These are phyloP conservation scores for Jordanella pulchra DNA, from an alignment of 2,797 vertebrate species.

Conservation along the genomic window DNA sequence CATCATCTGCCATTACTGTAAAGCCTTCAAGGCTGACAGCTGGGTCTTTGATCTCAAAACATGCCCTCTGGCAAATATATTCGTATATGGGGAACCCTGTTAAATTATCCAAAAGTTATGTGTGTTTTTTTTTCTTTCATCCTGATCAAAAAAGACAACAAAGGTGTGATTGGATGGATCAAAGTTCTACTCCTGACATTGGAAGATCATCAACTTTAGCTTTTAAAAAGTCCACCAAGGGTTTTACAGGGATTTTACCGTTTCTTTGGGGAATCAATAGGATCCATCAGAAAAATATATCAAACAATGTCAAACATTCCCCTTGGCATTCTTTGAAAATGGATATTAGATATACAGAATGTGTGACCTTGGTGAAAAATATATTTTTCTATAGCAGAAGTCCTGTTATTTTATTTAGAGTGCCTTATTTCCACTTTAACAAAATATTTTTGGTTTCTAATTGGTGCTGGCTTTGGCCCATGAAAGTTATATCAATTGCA, in stretches of 20 bases:
- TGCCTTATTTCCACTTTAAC: not conserved
- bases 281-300: slow-evolving; percentile 59
- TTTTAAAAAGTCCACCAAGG: slow-evolving; percentile 59
- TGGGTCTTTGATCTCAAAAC: slow-evolving; percentile 79
- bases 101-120: slow-evolving; percentile 64
- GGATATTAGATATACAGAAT: not conserved
- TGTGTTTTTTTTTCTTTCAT: slow-evolving; percentile 69
- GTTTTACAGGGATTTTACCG: slow-evolving; percentile 20
- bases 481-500: not conserved
- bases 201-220: slow-evolving; percentile 63
- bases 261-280: slow-evolving; percentile 60
- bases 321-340: not conserved
- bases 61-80: slow-evolving; percentile 76
- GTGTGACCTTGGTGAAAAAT: not conserved
- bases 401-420: slow-evolving; percentile 23
- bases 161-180: slow-evolving; percentile 61
- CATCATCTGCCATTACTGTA: slow-evolving; percentile 61
- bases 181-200: slow-evolving; percentile 49
- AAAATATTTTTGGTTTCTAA: not conserved
- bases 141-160: slow-evolving; percentile 51
- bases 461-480: not conserved
- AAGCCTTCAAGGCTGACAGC: slow-evolving; percentile 74
- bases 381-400: slow-evolving; percentile 16
- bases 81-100: slow-evolving; percentile 45
- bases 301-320: slow-evolving; percentile 21